Evolutionary conservation across 2,797 vertebrate genomes (phyloP).

Genomic region (Enteromius paludinosus): DNA sequence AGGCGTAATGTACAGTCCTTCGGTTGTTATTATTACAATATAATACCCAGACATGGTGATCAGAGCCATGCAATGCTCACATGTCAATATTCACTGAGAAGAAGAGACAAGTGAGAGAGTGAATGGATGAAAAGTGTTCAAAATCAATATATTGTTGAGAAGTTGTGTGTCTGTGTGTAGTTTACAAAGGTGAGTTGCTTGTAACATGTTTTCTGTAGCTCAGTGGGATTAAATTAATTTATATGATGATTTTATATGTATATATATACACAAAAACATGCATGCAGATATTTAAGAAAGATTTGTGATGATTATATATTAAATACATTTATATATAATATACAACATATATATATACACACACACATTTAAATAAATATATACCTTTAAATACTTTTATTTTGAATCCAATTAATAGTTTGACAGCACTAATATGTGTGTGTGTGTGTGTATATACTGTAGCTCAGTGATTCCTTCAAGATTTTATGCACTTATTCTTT

Average conservation of each 20-base stretch:
- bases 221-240: neutral
- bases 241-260: neutral
- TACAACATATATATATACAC: no score
- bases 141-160: neutral
- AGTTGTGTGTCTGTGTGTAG: neutral
- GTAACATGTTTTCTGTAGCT: neutral
- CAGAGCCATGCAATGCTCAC: neutral
- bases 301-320: no score
- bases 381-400: no score
- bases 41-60: neutral
- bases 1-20: neutral
- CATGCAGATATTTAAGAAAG: no score
- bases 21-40: slow-evolving; percentile 10
- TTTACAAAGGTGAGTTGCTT: neutral
- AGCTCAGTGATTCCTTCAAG: neutral
- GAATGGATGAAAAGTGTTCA: neutral
- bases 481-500: neutral
- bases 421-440: no score
- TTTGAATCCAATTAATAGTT: no score
- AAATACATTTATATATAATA: no score
- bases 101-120: neutral
- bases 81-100: neutral
- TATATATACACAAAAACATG: no score
- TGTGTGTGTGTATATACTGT: no score
- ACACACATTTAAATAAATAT: no score